Evolutionary conservation across 2,888 invertebrate genomes (phyloP), one percentile per base, ranked within the genome.

Genomic region (Drosophila fungiperda): DNA sequence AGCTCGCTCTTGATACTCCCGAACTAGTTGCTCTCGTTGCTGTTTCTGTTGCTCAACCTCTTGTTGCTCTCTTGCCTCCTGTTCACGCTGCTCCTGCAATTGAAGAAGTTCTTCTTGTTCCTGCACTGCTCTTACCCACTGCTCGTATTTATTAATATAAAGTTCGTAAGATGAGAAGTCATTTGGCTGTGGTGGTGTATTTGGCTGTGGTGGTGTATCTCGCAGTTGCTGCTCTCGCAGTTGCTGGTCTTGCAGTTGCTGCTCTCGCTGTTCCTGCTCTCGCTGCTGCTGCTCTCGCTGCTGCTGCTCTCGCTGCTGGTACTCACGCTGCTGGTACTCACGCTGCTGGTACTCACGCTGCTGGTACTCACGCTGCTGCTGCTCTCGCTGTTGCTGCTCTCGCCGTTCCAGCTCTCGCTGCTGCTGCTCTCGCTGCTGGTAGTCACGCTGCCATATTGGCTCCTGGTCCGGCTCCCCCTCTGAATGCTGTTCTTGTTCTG

Each of bases 131-230:
- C 54, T 0, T 23, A n/a, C 8, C 42, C 72, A 82, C 6, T 58
- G 57, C 0, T 52, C 15, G 62, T 77, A 72, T 8, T 75, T 75
- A 0, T 48, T 23, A 0, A 77, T 8, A 53, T 83, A 84, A 0
- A 60, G 77, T 2, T 84, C 85, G 38, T 87, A 83, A 26, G n/a
- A 66, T 0, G 38, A 9, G n/a, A 42, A 83, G 11, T 26, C 58
- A 5, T 29, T 50, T 2, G 42, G 49, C 1, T 57, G 42, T 20
- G 50, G 75, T 0, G 57, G 61, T 26, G 15, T 49, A 7, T 64
- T 29, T 29, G 29, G 29, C 29, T 29, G 29, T 29, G 29, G 29
- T 29, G 29, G 29, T 29, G 29, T 29, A 29, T 29, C 29, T 29
- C 6, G 29, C 29, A 6, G 29, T 6, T 29, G 29, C 29, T 29